Conservation (phyloP, 1,140 invertebrate species). For the Drosophila kohkoa region DNA sequence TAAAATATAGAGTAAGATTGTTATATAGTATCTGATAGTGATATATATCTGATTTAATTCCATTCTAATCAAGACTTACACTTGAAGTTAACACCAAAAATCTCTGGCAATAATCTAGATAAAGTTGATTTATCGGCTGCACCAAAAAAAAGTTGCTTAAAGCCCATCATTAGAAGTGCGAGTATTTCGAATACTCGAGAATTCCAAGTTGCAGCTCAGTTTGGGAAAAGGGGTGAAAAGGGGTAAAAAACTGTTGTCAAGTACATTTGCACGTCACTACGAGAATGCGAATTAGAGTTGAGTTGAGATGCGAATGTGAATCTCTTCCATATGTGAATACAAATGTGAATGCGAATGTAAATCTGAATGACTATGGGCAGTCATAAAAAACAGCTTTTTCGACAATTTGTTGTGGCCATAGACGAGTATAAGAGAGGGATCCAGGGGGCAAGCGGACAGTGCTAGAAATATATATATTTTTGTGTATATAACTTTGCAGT, state of each 20-base stretch:
- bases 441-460: background rate
- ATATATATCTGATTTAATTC: background rate
- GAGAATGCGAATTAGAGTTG: slow-evolving; percentile 28
- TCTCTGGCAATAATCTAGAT: background rate
- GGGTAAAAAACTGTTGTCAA: slow-evolving; percentile 41
- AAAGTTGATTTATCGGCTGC: background rate
- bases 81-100: background rate
- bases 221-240: slow-evolving; percentile 9
- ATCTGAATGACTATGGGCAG: slow-evolving; percentile 50
- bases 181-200: background rate
- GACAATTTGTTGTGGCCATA: slow-evolving; percentile 47
- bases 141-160: slow-evolving; percentile 4
- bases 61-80: background rate
- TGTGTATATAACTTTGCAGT: slow-evolving; percentile 19
- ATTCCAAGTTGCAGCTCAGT: slow-evolving; percentile 3
- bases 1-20: no score
- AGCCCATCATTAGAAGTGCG: slow-evolving; percentile 13
- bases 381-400: slow-evolving; percentile 63
- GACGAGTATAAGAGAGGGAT: background rate
- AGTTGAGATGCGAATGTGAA: slow-evolving; percentile 9
- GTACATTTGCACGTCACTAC: slow-evolving; percentile 57
- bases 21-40: no score
- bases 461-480: background rate
- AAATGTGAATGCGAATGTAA: slow-evolving; percentile 24
- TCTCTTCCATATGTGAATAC: slow-evolving; percentile 22